A percentile compares a stretch with the other conserved stretches of the same genome.
phyloP scores from a whole-genome alignment of 2,888 invertebrate species.

The Polia nebulosa region DNA sequence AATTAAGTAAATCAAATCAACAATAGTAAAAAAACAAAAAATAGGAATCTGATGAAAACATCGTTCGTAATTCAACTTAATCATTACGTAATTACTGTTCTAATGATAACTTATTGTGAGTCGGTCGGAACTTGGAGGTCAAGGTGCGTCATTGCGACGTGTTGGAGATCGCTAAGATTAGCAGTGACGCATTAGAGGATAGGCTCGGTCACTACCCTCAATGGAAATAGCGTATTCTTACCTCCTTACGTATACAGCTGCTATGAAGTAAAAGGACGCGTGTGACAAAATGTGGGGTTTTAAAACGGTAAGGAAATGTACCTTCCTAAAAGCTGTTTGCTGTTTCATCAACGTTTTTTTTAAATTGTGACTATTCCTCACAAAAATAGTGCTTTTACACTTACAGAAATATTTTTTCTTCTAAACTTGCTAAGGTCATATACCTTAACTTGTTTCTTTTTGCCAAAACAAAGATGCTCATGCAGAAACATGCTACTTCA shows the following conservation, averaged over 20 bases:
- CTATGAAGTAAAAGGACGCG: constrained; percentile 40
- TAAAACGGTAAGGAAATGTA: constrained; percentile 32
- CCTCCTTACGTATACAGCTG: constrained; percentile 40
- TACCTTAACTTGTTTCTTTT: neutral
- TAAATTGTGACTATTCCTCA: neutral
- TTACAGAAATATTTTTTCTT: neutral
- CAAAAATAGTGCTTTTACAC: neutral
- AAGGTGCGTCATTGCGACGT: constrained; percentile 75
- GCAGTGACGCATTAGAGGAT: constrained; percentile 80
- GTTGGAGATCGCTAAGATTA: constrained; percentile 81
- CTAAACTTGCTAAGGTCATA: neutral
- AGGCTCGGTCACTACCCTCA: constrained; percentile 77
- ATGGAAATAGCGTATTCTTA: constrained; percentile 52
- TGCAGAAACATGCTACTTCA: constrained; percentile 28
- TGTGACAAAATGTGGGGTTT: constrained; percentile 17
- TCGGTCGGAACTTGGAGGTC: constrained; percentile 82
- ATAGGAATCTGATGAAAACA: constrained; percentile 32
- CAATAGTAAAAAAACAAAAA: constrained; percentile 41
- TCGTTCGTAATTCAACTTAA: constrained; percentile 42
- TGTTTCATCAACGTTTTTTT: constrained; percentile 20
- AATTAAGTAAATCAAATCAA: constrained; percentile 32
- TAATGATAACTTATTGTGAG: constrained; percentile 71
- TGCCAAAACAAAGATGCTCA: neutral
- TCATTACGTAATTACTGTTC: constrained; percentile 63
- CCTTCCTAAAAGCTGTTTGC: constrained; percentile 11